These are phyloP conservation scores for Aleiodes alternator DNA, from an alignment of 2,888 invertebrate species.

Conservation along the genomic window DNA sequence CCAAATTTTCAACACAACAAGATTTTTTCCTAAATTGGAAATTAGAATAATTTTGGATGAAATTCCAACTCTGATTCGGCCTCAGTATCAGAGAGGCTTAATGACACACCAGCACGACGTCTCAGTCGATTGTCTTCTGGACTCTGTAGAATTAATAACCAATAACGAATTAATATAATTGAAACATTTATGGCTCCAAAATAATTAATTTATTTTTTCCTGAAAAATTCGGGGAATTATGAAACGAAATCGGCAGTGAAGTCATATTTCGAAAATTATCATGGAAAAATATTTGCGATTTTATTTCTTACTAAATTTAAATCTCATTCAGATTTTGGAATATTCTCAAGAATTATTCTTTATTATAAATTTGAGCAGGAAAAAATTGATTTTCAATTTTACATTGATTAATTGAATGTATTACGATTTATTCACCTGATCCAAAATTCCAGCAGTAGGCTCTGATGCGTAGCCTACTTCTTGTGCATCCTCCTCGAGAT, in stretches of 20 bases:
- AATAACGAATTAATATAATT: conserved; percentile 17
- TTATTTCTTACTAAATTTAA: too few relatives aligned
- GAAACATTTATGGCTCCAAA: too few relatives aligned
- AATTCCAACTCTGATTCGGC: conserved; percentile 82
- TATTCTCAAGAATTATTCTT: neutral
- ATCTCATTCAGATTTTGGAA: neutral
- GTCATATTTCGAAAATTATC: too few relatives aligned
- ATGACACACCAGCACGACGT: conserved; percentile 84
- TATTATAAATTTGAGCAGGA: neutral
- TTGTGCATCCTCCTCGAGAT: conserved; percentile 79
- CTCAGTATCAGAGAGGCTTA: conserved; percentile 90
- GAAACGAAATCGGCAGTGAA: too few relatives aligned
- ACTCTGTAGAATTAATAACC: conserved; percentile 61
- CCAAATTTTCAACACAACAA: neutral
- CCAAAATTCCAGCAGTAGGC: conserved; percentile 81
- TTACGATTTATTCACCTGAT: conserved; percentile 70
- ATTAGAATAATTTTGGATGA: conserved; percentile 68
- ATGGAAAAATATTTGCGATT: too few relatives aligned
- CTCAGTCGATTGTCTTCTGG: conserved; percentile 79
- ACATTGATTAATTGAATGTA: neutral
- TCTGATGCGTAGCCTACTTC: conserved; percentile 91
- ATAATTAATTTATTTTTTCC: too few relatives aligned
- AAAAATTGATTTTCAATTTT: too few relatives aligned
- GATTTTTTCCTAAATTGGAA: conserved; percentile 22
- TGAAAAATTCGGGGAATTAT: too few relatives aligned